A percentile compares a stretch with the other conserved stretches of the same genome.
phyloP scores from a whole-genome alignment of 2,113 vertebrate species.

The Symphodus melops region DNA sequence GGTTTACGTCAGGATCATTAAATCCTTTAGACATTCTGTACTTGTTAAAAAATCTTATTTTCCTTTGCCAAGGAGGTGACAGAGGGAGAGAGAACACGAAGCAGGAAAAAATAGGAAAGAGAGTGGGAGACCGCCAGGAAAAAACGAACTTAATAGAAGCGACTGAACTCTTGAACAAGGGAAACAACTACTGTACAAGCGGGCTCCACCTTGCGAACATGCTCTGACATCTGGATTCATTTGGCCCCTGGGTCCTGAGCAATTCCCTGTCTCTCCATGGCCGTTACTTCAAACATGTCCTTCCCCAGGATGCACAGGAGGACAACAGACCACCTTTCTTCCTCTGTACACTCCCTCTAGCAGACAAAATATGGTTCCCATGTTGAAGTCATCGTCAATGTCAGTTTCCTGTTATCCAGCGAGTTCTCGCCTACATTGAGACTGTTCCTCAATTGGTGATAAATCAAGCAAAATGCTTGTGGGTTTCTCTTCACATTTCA shows the following conservation, averaged over 20 bases:
- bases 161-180: slow-evolving; percentile 66
- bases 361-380: slow-evolving; percentile 30
- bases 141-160: slow-evolving; percentile 52
- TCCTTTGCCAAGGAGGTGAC: slow-evolving; percentile 54
- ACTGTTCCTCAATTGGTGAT: slow-evolving; percentile 39
- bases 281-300: slow-evolving; percentile 60
- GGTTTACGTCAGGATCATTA: slow-evolving; percentile 48
- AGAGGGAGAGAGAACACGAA: slow-evolving; percentile 40
- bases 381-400: slow-evolving; percentile 30
- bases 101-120: slow-evolving; percentile 29
- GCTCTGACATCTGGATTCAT: slow-evolving; percentile 76
- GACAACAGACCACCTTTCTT: slow-evolving; percentile 46
- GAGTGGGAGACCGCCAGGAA: slow-evolving; percentile 49
- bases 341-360: slow-evolving; percentile 23
- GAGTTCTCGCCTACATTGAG: slow-evolving; percentile 32
- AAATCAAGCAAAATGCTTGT: slow-evolving; percentile 49
- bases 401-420: slow-evolving; percentile 26
- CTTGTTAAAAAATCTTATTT: slow-evolving; percentile 51
- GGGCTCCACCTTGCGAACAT: slow-evolving; percentile 73
- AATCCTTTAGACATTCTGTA: slow-evolving; percentile 54
- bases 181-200: slow-evolving; percentile 74
- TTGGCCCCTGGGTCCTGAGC: slow-evolving; percentile 65
- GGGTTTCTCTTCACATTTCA: slow-evolving; percentile 45
- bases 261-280: slow-evolving; percentile 62
- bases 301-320: slow-evolving; percentile 8